Evolutionary conservation across 2,797 vertebrate genomes (phyloP).

Genomic region (Aplochiton taeniatus): DNA sequence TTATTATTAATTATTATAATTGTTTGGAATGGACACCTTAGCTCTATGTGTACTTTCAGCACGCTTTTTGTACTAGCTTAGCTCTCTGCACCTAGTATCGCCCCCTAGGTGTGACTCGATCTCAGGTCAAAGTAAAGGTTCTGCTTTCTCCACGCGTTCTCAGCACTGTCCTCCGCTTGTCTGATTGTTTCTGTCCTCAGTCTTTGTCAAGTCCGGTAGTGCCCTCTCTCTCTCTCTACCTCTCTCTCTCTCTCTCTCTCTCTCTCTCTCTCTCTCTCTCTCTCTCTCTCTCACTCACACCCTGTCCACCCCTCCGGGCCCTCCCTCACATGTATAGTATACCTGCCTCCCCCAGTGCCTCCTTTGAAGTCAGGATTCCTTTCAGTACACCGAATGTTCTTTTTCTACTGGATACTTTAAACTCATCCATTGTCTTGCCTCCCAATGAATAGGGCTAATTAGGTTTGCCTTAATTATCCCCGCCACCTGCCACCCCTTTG

Average conservation of each 20-base stretch:
- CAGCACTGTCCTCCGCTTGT: conserved; percentile 50
- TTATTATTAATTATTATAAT: conserved; percentile 51
- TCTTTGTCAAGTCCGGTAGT: conserved; percentile 12
- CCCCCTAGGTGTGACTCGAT: conserved; percentile 70
- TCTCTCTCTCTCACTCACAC: conserved; percentile 31
- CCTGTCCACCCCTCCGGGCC: conserved; percentile 19
- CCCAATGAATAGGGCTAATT: conserved; percentile 65
- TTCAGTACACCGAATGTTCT: conserved; percentile 35
- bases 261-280: conserved; percentile 23
- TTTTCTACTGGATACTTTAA: conserved; percentile 49
- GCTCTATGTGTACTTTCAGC: conserved; percentile 69
- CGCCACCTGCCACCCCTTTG: conserved; percentile 42
- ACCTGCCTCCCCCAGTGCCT: conserved; percentile 40
- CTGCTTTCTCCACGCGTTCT: conserved; percentile 71
- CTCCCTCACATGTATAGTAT: conserved; percentile 30
- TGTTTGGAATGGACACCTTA: conserved; percentile 74
- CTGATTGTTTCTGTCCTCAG: conserved; percentile 18
- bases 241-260: conserved; percentile 4
- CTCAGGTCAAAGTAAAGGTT: conserved; percentile 81
- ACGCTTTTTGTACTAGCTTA: conserved; percentile 64
- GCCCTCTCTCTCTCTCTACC: neutral
- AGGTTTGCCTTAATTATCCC: conserved; percentile 67
- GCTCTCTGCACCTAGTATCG: conserved; percentile 69
- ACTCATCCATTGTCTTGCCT: conserved; percentile 59
- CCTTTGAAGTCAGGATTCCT: conserved; percentile 57